Base-by-base conservation (phyloP, 2,797 vertebrate species). In the Epinephelus awoara region DNA sequence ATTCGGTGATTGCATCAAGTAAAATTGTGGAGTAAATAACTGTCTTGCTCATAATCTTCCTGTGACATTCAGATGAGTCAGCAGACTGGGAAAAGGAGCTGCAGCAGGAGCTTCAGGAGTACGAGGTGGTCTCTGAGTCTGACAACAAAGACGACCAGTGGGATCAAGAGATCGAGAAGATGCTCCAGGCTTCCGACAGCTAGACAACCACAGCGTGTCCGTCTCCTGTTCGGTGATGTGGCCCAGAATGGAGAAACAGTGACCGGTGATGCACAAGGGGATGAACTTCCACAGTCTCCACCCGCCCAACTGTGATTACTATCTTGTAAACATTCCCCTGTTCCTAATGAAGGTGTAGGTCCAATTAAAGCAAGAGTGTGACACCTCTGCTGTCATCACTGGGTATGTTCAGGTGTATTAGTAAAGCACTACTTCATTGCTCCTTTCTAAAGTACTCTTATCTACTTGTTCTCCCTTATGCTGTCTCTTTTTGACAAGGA, bases 161-260 rank as follows among this genome's bases (percentile, higher is more conserved):
- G 98, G 98, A 98, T 85, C 97, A 97, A 67, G 97, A 98, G 94
- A 99, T 99, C 46, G 97, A 98, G 91, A 95, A 98, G 92, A 97
- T 99, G 97, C 93, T 99, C 6, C 96, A 97, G 88, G 96, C 95
- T 5, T 96, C 96, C n/a, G 95, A 90, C 29, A 85, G 86, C 72
- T 95, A 94, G 72, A 73, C 34, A 0, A 0, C 9, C 0, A 4
- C 17, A 0, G 18, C 1, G 10, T 1, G 55, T 55, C 46, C 17
- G 19, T 68, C 34, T n/a, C 29, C 34, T 56, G 55, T 25, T 52
- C 6, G 7, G 23, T 13, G 50, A 42, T 62, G 17, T 12, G 61
- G 51, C 21, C 5, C 51, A 56, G 52, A 66, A 23, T 3, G 2
- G 17, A 70, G 42, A 49, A 77, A 21, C 15, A 38, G 42, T 50